These are phyloP conservation scores for Kryphioiulus occultus DNA, from an alignment of 2,888 invertebrate genomes.

Conservation along the genomic window DNA sequence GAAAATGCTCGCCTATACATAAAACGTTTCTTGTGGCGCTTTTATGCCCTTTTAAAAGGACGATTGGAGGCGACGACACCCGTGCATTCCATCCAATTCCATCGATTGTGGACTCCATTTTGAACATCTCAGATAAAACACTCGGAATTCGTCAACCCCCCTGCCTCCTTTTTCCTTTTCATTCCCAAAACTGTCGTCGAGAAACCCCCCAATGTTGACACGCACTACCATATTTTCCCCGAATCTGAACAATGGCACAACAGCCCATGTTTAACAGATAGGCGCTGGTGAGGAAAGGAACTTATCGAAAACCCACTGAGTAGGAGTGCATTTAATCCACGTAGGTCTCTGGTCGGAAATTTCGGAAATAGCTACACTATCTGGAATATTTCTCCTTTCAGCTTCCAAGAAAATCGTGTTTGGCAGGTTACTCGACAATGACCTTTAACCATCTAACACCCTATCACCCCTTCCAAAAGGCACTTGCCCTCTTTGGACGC, in stretches of 20 bases:
- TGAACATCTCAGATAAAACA: constrained; percentile 30
- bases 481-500: not conserved
- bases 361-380: not conserved
- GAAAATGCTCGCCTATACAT: constrained; percentile 35
- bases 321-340: not conserved
- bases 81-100: constrained; percentile 20
- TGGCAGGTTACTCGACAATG: not conserved
- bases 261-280: constrained; percentile 14
- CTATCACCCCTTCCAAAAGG: constrained; percentile 17
- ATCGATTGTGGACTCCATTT: constrained; percentile 35
- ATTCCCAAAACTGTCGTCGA: not conserved
- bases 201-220: not conserved
- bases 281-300: not conserved
- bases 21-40: constrained; percentile 35
- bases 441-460: not conserved
- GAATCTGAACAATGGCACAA: not conserved
- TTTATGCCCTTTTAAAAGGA: constrained; percentile 35
- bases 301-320: constrained; percentile 2
- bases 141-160: constrained; percentile 24
- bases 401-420: not conserved
- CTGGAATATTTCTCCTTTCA: too few relatives aligned
- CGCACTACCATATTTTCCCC: not conserved
- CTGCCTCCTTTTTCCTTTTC: not conserved
- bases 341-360: not conserved
- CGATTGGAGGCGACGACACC: constrained; percentile 35